phyloP scores from a whole-genome alignment of 2,113 vertebrate genomes.

The Xiphorhynchus elegans region DNA sequence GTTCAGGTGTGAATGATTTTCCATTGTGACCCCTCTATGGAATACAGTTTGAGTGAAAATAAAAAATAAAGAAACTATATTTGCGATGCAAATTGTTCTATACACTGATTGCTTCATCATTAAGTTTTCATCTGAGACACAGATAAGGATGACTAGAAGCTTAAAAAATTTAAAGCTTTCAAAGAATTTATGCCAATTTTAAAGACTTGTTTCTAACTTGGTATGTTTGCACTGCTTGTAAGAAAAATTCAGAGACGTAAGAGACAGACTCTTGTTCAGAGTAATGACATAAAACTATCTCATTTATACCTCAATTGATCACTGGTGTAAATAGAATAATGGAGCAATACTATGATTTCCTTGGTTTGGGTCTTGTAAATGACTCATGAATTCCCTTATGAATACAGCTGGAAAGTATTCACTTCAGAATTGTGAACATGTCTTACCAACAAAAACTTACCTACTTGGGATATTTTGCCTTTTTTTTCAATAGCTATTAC shows the following conservation, averaged over 20 bases:
- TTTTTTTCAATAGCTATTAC: not conserved
- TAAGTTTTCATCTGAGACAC: not conserved
- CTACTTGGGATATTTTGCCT: not conserved
- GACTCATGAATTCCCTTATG: not conserved
- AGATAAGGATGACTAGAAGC: not conserved
- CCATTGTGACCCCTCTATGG: not conserved
- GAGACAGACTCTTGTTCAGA: not conserved
- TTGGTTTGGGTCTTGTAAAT: not conserved
- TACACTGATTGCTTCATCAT: not conserved
- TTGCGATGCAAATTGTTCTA: not conserved
- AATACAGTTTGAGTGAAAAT: not conserved
- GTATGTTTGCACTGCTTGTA: not conserved
- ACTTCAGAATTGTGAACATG: not conserved
- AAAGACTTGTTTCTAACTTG: not conserved
- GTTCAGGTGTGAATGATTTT: not conserved
- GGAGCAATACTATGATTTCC: not conserved
- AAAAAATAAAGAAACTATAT: not conserved
- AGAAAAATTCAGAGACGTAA: not conserved
- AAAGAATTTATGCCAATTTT: not conserved
- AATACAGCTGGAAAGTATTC: not conserved
- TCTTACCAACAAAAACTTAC: not conserved
- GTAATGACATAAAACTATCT: not conserved
- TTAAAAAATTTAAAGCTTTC: not conserved
- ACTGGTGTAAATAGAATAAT: not conserved
- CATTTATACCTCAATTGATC: not conserved